Base-by-base conservation (phyloP, 2,888 invertebrate species). In the Stramonita haemastoma region DNA sequence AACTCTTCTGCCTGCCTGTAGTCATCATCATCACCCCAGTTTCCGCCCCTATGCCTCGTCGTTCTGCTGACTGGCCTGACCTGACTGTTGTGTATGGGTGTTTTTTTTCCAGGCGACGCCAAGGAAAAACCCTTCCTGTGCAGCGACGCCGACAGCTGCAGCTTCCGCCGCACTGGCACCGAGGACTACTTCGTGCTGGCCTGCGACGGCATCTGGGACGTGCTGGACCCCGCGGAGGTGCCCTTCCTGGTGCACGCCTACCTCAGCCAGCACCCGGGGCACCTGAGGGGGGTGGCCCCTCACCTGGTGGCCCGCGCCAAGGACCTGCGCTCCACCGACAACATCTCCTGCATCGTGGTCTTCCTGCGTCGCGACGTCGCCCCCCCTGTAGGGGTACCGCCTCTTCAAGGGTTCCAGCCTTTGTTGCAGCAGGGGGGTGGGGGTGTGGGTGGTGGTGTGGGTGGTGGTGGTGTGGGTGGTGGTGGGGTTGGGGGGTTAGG, bases 121-220 rank as follows among this genome's bases (percentile, higher is more conserved):
- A 97, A 97, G 93, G 97, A 98, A 96, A 98, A 98, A 96, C 98
- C 98, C 0, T 98, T 97, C 96, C 97, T 99, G 91, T 97, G 97
- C 89, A 97, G 97, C 88, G 97, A 97, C 92, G 98, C 99, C 0
- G 99, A 99, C 94, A 97, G 98, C 84, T 97, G 97, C 13, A 97
- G 97, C 89, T 97, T 98, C 86, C 97, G 97, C 29, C 95, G 98
- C 90, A 97, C 97, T 91, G 98, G 98, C 0, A 97, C 97, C 26
- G 99, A 99, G 95, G 99, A 99, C 96, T 98, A 99, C 96, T 96
- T 99, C 77, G 97, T 99, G 89, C 96, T 99, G 90, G 99, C 98
- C 15, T 98, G 98, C 95, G 99, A 99, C 96, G 99, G 99, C 0
- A 95, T 97, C 32, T 99, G 98, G 98, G 99, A 99, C 96, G 97